Base-by-base conservation (phyloP, 64 coral and sea anemone species). In the Montipora sp. region DNA sequence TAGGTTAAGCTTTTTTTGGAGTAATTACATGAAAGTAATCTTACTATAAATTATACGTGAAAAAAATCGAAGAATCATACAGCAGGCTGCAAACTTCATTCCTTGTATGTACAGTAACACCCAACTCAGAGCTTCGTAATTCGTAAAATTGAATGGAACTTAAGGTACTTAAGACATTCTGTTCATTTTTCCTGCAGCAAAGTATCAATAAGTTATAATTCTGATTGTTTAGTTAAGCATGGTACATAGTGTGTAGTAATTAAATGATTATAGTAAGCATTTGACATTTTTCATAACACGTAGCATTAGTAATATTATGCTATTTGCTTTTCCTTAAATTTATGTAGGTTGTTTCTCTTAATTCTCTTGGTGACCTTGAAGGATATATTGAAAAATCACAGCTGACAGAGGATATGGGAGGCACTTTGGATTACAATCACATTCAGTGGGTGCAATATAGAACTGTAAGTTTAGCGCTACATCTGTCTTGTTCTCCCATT, bases 401-500 rank as follows among this genome's bases (percentile, higher is more conserved):
- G 13, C 72, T 97, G 58, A 87, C 95, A 4, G 51, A 73, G 48
- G 95, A 97, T 60, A 48, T 97, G 19, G 95, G 92, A 19, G 95
- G 95, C 16, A 92, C 48, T 27, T 86, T 97, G 15, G 74, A 97
- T 46, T 97, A 97, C n/a, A 87, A 83, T 36, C 95, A 97, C 24
- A 73, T n/a, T 61, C 55, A 94, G 45, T 97, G 95, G 95, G 81
- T 97, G 46, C 80, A 97, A 36, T 86, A 94, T 24, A 88, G 95
- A 85, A 94, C 92, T 16, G 95, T 97, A 68, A 91, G 95, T 88
- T 9, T 0, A 50, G 19, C 13, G 0, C 36, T 0, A 19, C 19
- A 81, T 53, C 18, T 79, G 11, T 45, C 8, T 79, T 16, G 77
- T 23, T 48, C 47, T 12, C 5, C 10, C 9, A 36, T 45, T 77